These are phyloP conservation scores for Lasioglossum figueresi DNA, from an alignment of 2,888 invertebrate genomes.

Conservation along the genomic window DNA sequence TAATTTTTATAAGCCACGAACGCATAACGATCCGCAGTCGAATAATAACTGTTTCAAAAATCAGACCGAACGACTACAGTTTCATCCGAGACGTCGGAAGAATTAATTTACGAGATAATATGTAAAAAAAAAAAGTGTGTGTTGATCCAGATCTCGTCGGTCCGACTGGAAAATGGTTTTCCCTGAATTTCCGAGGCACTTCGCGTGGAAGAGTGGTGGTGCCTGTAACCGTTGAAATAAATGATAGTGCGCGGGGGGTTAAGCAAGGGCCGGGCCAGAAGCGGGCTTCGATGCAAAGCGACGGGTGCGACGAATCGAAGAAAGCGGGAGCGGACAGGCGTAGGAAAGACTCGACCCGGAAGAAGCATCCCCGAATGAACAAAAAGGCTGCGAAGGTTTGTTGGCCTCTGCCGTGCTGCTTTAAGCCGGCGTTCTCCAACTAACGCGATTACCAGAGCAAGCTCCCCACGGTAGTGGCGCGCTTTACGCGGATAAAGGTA, in stretches of 20 bases:
- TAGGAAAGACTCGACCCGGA: slow-evolving; percentile 3
- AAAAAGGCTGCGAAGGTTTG: not conserved
- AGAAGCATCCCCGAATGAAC: slow-evolving; percentile 17
- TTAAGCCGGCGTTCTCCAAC: slow-evolving; percentile 26
- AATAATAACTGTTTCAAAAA: too few species aligned
- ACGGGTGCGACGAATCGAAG: not conserved
- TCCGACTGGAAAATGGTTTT: not conserved
- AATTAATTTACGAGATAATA: too few species aligned
- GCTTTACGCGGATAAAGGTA: slow-evolving; percentile 19
- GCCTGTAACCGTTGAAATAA: not conserved
- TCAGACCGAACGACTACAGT: too few species aligned
- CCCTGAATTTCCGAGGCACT: not conserved
- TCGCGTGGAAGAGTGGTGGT: not conserved
- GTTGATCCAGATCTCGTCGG: too few species aligned
- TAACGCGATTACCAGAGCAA: slow-evolving; percentile 32
- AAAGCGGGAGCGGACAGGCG: not conserved
- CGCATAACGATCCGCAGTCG: too few species aligned
- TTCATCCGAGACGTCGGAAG: too few species aligned
- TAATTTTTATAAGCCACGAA: too few species aligned
- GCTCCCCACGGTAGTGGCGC: slow-evolving; percentile 4
- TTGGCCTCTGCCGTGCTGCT: not conserved
- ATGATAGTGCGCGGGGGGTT: not conserved
- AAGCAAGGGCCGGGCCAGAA: not conserved
- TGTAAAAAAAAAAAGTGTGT: too few species aligned
- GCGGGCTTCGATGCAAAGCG: not conserved